A percentile compares a stretch with the other conserved stretches of the same genome.
Conservation (phyloP, 2,797 vertebrate species). For the Natrix natrix region DNA sequence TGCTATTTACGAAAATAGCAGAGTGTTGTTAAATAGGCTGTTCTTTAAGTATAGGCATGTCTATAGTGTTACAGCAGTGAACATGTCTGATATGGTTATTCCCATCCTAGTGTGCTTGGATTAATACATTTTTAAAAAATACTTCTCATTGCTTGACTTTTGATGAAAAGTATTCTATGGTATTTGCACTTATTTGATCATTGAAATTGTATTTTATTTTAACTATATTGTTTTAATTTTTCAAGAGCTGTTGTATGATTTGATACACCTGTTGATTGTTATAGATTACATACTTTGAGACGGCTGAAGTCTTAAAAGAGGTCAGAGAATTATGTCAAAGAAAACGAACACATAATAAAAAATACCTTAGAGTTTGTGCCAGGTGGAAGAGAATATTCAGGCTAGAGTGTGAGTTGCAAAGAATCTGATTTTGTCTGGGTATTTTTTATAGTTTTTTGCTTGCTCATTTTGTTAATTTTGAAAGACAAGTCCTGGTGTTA, state of each 20-base stretch:
- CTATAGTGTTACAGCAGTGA: constrained; percentile 23
- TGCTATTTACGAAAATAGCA: constrained; percentile 57
- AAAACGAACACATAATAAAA: neutral
- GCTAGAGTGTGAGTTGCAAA: neutral
- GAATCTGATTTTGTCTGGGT: neutral
- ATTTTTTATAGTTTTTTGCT: neutral
- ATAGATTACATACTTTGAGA: neutral
- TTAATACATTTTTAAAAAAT: neutral
- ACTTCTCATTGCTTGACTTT: neutral
- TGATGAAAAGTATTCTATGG: neutral
- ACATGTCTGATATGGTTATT: constrained; percentile 24
- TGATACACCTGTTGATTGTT: neutral
- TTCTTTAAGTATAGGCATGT: constrained; percentile 38
- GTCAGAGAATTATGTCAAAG: neutral
- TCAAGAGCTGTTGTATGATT: neutral
- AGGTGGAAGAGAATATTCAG: neutral
- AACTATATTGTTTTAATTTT: neutral
- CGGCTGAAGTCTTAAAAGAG: neutral
- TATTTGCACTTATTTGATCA: neutral
- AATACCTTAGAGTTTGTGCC: neutral
- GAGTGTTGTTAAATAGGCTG: constrained; percentile 43
- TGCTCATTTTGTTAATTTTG: neutral
- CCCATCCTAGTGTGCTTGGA: neutral
- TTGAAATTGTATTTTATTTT: neutral
- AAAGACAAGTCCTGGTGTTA: neutral